A percentile compares a stretch with the other conserved stretches of the same genome.
phyloP scores from a whole-genome alignment of 2,113 vertebrate species.

The Theropithecus gelada region DNA sequence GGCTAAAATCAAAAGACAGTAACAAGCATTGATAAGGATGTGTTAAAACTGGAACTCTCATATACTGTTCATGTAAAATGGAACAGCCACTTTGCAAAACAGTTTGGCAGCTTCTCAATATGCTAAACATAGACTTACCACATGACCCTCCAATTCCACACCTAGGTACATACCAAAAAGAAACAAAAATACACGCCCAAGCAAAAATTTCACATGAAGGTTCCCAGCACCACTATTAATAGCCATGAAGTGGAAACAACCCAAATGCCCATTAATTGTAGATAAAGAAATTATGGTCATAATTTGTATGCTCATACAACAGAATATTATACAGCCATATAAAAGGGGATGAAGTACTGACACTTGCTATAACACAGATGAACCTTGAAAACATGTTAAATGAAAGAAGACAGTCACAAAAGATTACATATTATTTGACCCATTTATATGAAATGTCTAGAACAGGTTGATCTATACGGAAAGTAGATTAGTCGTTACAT shows the following conservation, averaged over 20 bases:
- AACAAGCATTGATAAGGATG: not conserved
- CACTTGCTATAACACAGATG: not conserved
- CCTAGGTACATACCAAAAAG: not conserved
- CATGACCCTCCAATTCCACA: not conserved
- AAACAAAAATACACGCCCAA: not conserved
- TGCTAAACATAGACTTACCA: not conserved
- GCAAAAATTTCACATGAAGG: not conserved
- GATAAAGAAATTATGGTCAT: not conserved
- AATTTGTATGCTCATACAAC: not conserved
- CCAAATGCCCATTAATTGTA: not conserved
- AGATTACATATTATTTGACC: not conserved
- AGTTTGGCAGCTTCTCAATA: not conserved
- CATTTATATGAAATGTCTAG: not conserved
- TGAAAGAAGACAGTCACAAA: not conserved
- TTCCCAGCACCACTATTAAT: not conserved
- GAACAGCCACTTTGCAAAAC: not conserved
- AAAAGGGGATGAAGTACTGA: not conserved
- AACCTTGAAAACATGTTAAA: not conserved
- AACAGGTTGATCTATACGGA: not conserved
- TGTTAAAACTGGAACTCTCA: not conserved
- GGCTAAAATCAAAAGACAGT: not conserved
- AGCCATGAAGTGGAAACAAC: not conserved
- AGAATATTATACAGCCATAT: not conserved
- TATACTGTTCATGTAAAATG: not conserved
- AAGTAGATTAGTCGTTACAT: not conserved